phyloP scores from a whole-genome alignment of 2,113 vertebrate genomes.

The Rattus norvegicus region GRCr8 NC_086021.1:42507001-42507500 shows the following conservation, averaged over 20 bases:
- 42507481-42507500: slow-evolving; percentile 69
- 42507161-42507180: neutral
- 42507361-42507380: slow-evolving; percentile 74
- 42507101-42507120: neutral
- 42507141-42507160: slow-evolving; percentile 39
- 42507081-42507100: slow-evolving; percentile 5
- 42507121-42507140: slow-evolving; percentile 34
- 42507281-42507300: slow-evolving; percentile 24
- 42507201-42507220: slow-evolving; percentile 24
- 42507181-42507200: slow-evolving; percentile 18
- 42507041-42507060: neutral
- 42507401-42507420: slow-evolving; percentile 79
- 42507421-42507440: slow-evolving; percentile 78
- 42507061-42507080: neutral
- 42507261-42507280: neutral
- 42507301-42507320: slow-evolving; percentile 58
- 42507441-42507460: slow-evolving; percentile 76
- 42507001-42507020: neutral
- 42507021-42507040: neutral
- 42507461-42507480: slow-evolving; percentile 68
- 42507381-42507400: slow-evolving; percentile 75
- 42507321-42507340: slow-evolving; percentile 70
- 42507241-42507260: neutral
- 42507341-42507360: slow-evolving; percentile 73
- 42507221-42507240: slow-evolving; percentile 34